Conservation (phyloP, 2,888 invertebrate genomes). For the Ecliptopera silaceata region DNA sequence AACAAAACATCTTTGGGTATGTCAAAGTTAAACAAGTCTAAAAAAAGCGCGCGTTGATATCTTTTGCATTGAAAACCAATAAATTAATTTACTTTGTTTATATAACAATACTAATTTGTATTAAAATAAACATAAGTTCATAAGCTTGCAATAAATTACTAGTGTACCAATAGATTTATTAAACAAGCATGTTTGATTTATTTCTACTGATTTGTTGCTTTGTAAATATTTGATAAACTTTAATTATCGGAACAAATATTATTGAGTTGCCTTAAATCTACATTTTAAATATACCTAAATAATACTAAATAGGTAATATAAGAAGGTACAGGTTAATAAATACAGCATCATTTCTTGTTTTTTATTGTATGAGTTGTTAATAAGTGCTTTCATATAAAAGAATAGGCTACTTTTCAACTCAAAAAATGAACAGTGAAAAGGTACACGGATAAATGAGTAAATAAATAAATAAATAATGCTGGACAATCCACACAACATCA, state of each 20-base stretch:
- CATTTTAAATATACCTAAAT: background rate
- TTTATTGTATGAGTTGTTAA: constrained; percentile 25
- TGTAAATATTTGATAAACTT: constrained; percentile 22
- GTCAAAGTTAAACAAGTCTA: constrained; percentile 2
- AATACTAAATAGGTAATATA: background rate
- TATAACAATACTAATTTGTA: background rate
- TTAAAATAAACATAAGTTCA: background rate
- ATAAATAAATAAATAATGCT: too few species aligned
- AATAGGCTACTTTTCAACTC: background rate
- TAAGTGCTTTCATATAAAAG: constrained; percentile 26
- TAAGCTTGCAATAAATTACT: background rate
- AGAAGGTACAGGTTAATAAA: background rate
- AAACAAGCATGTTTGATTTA: constrained; percentile 10
- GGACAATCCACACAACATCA: too few species aligned
- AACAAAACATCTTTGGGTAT: background rate
- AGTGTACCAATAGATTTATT: background rate
- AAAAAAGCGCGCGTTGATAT: constrained; percentile 68
- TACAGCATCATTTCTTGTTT: constrained; percentile 15
- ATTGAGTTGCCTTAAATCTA: constrained; percentile 13
- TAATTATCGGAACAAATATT: constrained; percentile 24
- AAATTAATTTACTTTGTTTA: background rate
- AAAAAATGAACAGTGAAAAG: too few species aligned
- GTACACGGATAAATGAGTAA: too few species aligned
- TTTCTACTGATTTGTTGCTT: constrained; percentile 16
- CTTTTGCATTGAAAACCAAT: constrained; percentile 55